These are phyloP conservation scores for Gobiocypris rarus DNA, from an alignment of 2,113 vertebrate genomes.

Conservation along the genomic window DNA sequence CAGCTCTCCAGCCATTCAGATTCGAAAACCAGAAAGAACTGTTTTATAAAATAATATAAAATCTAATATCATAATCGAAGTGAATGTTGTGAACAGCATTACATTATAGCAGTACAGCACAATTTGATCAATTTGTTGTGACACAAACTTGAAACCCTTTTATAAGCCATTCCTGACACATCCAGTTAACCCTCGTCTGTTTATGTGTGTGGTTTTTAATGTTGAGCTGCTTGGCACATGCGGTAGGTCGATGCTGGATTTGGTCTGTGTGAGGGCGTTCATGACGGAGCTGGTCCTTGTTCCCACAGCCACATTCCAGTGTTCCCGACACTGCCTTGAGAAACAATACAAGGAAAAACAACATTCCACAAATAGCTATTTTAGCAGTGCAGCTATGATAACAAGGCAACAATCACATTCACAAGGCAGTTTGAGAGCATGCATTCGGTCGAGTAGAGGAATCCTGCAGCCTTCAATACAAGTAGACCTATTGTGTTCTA, in stretches of 20 bases:
- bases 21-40: no score
- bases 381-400: constrained; percentile 16
- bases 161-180: no score
- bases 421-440: background rate
- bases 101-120: background rate
- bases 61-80: background rate
- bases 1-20: no score
- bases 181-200: background rate
- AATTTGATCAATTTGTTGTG: background rate
- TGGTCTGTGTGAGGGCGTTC: background rate
- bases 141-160: background rate
- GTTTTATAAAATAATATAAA: no score
- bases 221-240: no score
- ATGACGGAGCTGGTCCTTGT: background rate
- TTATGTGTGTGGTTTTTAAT: background rate
- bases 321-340: constrained; percentile 36
- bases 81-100: background rate
- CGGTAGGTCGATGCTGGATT: background rate
- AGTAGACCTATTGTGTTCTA: background rate
- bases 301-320: constrained; percentile 36
- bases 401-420: background rate
- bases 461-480: background rate
- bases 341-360: constrained; percentile 59
- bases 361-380: constrained; percentile 56
- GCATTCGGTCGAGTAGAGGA: background rate